Evolutionary conservation across 2,888 invertebrate genomes (phyloP).

Genomic region (Calameuta idolon): DNA sequence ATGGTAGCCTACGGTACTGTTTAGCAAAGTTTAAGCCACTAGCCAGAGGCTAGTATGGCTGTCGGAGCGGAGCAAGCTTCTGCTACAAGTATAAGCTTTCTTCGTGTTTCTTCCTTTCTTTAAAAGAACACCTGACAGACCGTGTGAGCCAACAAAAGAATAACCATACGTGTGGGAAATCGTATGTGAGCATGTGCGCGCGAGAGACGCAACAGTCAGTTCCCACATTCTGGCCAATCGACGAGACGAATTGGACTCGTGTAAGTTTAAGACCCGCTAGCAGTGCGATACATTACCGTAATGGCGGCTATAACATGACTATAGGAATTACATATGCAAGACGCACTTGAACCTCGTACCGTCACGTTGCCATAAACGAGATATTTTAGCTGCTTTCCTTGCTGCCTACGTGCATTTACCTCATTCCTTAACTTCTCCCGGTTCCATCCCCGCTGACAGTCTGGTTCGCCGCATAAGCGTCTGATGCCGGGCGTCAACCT

Average conservation of each 20-base stretch:
- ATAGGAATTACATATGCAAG: slow-evolving; percentile 63
- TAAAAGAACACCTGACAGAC: not conserved
- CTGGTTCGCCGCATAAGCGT: not conserved
- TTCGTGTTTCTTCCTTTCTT: not conserved
- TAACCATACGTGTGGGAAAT: not conserved
- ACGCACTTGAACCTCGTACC: slow-evolving; percentile 56
- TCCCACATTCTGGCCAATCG: not conserved
- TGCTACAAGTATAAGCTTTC: not conserved
- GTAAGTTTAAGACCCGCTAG: not conserved
- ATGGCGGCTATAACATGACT: slow-evolving; percentile 47
- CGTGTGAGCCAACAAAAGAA: not conserved
- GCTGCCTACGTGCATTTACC: not conserved
- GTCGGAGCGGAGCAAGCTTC: not conserved
- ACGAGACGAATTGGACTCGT: not conserved
- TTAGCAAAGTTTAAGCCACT: not conserved
- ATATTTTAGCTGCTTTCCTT: slow-evolving; percentile 47
- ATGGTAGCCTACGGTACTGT: not conserved
- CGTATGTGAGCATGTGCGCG: not conserved
- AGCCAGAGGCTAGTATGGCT: not conserved
- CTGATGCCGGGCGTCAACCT: not conserved
- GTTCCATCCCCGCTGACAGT: not conserved
- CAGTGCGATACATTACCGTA: slow-evolving; percentile 55
- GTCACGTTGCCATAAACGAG: slow-evolving; percentile 62
- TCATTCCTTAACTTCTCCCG: not conserved
- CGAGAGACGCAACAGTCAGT: not conserved